phyloP scores from a whole-genome alignment of 2,888 invertebrate genomes.

The Sepiola atlantica region DNA sequence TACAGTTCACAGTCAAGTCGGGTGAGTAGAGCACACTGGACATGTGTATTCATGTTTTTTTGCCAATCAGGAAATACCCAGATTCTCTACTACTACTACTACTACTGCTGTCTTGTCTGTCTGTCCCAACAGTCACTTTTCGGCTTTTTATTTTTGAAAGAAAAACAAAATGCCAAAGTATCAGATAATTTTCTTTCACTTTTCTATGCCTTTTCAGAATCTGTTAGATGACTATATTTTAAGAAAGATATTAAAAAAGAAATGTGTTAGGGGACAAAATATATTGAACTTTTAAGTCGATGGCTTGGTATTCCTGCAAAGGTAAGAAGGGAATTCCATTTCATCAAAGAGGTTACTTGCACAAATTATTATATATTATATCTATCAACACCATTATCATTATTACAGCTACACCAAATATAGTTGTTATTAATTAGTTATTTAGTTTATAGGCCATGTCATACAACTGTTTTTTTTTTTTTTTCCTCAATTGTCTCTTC shows the following conservation, averaged over 20 bases:
- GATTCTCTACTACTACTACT: not conserved
- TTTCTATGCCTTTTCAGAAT: slow-evolving; percentile 5
- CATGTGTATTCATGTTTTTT: not conserved
- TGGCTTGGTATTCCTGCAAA: not conserved
- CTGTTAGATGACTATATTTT: not conserved
- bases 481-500: not conserved
- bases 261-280: slow-evolving; percentile 32
- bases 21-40: slow-evolving; percentile 54
- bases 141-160: not conserved
- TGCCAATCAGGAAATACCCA: slow-evolving; percentile 18
- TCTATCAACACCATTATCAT: not conserved
- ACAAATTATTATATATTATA: not conserved
- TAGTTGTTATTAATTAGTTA: not conserved
- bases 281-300: not conserved
- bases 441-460: not conserved
- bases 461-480: not conserved
- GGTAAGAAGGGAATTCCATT: not conserved
- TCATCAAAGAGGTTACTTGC: not conserved
- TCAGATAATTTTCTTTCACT: slow-evolving; percentile 32
- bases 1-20: slow-evolving; percentile 60
- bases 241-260: not conserved
- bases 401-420: not conserved
- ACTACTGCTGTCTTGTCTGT: not conserved
- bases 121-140: slow-evolving; percentile 32
- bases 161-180: not conserved